Percentiles rank a stretch among this genome's conserved stretches.
Evolutionary conservation across 64 coral and sea anemone species (phyloP).

Genomic region (Actinia equina): DNA sequence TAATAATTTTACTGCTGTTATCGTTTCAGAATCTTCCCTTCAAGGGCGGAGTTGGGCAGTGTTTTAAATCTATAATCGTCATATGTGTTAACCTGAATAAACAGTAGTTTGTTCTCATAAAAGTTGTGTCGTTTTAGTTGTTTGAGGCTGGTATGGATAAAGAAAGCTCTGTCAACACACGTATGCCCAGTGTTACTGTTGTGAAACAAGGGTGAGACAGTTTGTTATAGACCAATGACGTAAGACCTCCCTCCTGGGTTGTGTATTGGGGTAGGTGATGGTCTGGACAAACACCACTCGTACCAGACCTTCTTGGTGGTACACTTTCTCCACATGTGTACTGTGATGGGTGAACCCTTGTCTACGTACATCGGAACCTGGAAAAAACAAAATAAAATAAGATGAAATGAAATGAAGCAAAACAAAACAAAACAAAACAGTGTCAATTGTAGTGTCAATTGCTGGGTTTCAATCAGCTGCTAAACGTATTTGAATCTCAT

Average conservation of each 20-base stretch:
- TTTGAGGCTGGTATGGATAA: neutral
- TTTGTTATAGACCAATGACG: constrained; percentile 72
- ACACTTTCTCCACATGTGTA: constrained; percentile 90
- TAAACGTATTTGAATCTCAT: too few species aligned
- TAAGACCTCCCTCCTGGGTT: constrained; percentile 89
- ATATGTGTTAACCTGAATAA: neutral
- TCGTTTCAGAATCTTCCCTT: neutral
- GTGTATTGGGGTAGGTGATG: constrained; percentile 82
- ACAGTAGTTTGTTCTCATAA: neutral
- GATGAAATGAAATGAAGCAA: too few species aligned
- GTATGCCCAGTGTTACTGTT: neutral
- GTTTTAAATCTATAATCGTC: neutral
- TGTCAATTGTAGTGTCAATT: too few species aligned
- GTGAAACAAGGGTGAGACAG: neutral
- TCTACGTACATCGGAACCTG: constrained; percentile 80
- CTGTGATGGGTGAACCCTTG: constrained; percentile 48
- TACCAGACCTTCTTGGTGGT: constrained; percentile 94
- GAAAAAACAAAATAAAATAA: neutral
- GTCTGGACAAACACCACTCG: constrained; percentile 93
- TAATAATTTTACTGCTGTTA: neutral
- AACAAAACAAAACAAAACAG: too few species aligned
- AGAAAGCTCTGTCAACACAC: neutral
- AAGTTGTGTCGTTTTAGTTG: neutral
- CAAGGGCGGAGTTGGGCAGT: neutral
- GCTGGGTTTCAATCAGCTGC: too few species aligned